A percentile compares a stretch with the other conserved stretches of the same genome.
Conservation (phyloP, 2,888 invertebrate species). For the Dorcus parallelipipedus region DNA sequence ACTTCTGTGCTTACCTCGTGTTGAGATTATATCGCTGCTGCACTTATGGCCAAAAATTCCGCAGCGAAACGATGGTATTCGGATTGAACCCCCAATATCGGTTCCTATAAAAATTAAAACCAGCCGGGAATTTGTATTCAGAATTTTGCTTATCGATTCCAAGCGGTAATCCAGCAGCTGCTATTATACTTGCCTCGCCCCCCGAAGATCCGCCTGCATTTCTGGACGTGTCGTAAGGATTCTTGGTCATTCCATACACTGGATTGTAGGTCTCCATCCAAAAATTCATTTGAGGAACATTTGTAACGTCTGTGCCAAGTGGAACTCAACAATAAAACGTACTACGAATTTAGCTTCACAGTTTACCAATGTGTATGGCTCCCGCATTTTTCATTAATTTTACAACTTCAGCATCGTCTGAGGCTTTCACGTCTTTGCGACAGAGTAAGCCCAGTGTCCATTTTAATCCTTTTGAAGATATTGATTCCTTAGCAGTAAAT, state of each 20-base stretch:
- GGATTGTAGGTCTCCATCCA: slow-evolving; percentile 89
- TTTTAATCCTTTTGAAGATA: slow-evolving; percentile 59
- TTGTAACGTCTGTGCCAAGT: slow-evolving; percentile 56
- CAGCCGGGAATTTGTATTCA: slow-evolving; percentile 25
- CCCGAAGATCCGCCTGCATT: slow-evolving; percentile 92
- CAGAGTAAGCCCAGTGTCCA: slow-evolving; percentile 76
- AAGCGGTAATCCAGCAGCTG: slow-evolving; percentile 76
- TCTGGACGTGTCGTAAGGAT: slow-evolving; percentile 84
- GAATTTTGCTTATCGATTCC: slow-evolving; percentile 62
- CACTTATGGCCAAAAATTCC: slow-evolving; percentile 86
- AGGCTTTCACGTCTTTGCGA: slow-evolving; percentile 63
- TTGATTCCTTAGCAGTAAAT: slow-evolving; percentile 70
- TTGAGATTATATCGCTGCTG: slow-evolving; percentile 49
- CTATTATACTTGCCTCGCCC: slow-evolving; percentile 73
- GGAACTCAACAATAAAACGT: not conserved
- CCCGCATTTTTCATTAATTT: slow-evolving; percentile 71
- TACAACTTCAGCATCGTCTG: slow-evolving; percentile 72
- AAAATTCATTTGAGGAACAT: slow-evolving; percentile 89
- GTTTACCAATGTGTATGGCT: slow-evolving; percentile 74
- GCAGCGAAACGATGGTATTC: slow-evolving; percentile 89
- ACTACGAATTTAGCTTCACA: too few relatives aligned
- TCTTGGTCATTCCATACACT: slow-evolving; percentile 83
- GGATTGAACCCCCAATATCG: slow-evolving; percentile 93
- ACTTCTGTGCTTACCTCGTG: slow-evolving; percentile 43
- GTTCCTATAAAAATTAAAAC: slow-evolving; percentile 52